Evolutionary conservation across 2,113 vertebrate genomes (phyloP), one percentile per base, ranked within the genome.

Genomic region (Heteronetta atricapilla): DNA sequence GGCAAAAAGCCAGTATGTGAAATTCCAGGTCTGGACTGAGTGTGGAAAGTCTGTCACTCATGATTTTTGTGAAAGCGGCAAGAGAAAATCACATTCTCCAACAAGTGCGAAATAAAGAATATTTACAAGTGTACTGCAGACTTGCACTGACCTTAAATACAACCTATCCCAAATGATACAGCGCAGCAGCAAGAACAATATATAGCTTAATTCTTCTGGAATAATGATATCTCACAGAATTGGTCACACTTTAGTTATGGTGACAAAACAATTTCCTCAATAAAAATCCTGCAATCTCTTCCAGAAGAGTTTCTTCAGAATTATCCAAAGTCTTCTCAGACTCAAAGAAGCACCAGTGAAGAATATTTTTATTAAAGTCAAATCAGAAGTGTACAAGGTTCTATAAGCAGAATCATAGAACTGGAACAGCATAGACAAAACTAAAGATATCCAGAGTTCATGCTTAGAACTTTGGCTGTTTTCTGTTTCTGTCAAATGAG

Each of bases 41-140:
- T 38, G 62, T 83, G 81, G 72, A 90, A 88, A 89, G 89, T 93
- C 94, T 95, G 86, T 93, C 92, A 84, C 79, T 96, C 90, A 64
- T 56, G 33, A 56, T 78, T 93, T 93, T 96, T 88, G 91, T 46
- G 13, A 86, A 91, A 34, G 62, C 53, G 90, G 36, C 55, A 93
- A 94, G 40, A 88, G 64, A 95, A 92, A 68, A 93, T 94, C 77
- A 81, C 31, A 25, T 53, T 86, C 34, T 55, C 22, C 88, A 74
- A 69, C 28, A 82, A 93, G 81, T 84, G 80, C 74, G 80, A 96
- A 84, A 48, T 83, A 82, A 92, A 69, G 75, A 95, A 48, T 87
- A 62, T 84, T 90, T 95, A 29, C 69, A 83, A 75, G 34, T 66
- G n/a, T 55, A 21, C 72, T 93, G 56, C 60, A 72, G 88, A 28